Base-by-base conservation (phyloP, 2,888 invertebrate species). In the Teleogryllus oceanicus region DNA sequence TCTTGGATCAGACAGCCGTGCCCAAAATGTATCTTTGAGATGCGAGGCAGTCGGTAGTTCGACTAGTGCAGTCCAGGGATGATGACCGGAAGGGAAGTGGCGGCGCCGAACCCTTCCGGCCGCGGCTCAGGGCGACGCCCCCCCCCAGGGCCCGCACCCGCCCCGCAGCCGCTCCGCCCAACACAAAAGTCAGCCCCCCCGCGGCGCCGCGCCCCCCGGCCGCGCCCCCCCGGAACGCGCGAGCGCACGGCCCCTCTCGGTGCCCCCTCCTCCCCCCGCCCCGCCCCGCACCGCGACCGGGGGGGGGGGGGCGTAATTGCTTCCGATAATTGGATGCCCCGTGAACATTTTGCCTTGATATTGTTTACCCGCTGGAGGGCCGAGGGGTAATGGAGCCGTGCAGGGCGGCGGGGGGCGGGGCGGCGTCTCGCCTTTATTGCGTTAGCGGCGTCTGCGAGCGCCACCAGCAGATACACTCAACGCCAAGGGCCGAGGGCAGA, bases 281-380 rank as follows among this genome's bases (percentile, higher is more conserved):
- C 62, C 0, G 16, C 13, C 12, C 13, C 62, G 16, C 62, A 0
- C 62, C 4, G 62, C n/a, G 16, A 16, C 16, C 3, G 62, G 62
- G n/a, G 62, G n/a, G 62, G 16, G 16, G 62, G 62, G 62, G n/a
- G 62, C 62, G 62, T 62, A 62, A 62, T 62, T 62, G 62, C 62
- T 62, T 62, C 62, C 62, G 62, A 62, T 62, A 62, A 62, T 62
- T 62, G 62, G 62, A 62, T n/a, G 62, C 62, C 62, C 62, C 62
- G 13, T 62, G 62, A 62, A n/a, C 62, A 62, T 62, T 62, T 62
- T 62, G 62, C 62, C 12, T 62, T 62, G 62, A 62, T 62, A 62
- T 62, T 62, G 62, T 62, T 62, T 62, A 62, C 62, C 62, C 62
- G 37, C 62, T 62, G 16, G 62, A n/a, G 16, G 13, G 13, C 62